phyloP scores from a whole-genome alignment of 2,113 vertebrate genomes.

The Larimichthys crocea region DNA sequence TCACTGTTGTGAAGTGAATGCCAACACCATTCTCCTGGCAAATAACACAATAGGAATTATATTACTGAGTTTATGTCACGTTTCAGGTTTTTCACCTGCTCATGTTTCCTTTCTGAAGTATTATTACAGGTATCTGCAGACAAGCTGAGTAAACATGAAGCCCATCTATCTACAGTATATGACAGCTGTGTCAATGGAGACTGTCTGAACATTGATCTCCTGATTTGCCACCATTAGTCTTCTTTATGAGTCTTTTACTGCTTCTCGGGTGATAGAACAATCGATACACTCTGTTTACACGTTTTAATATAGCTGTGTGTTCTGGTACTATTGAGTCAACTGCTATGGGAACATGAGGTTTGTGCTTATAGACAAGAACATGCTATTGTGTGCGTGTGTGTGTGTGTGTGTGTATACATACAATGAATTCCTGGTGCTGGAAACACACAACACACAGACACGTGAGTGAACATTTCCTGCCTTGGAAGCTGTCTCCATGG shows the following conservation, averaged over 20 bases:
- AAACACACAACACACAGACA: conserved; percentile 5
- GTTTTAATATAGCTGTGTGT: too few species aligned
- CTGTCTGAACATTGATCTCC: not conserved
- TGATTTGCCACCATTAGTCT: not conserved
- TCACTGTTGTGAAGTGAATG: not conserved
- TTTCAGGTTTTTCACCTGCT: conserved; percentile 30
- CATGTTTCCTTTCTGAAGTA: not conserved
- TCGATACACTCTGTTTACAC: not conserved
- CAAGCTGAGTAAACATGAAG: conserved; percentile 36
- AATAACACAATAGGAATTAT: not conserved
- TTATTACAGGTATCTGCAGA: conserved; percentile 4
- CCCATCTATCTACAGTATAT: not conserved
- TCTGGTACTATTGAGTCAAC: not conserved
- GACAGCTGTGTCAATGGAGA: conserved; percentile 19
- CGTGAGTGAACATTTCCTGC: conserved; percentile 29
- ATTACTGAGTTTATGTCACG: conserved; percentile 9
- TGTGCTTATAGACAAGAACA: not conserved
- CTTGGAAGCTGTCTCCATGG: conserved; percentile 63
- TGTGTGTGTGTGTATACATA: not conserved
- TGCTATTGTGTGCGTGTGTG: not conserved
- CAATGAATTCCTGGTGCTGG: not conserved
- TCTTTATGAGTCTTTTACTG: conserved; percentile 13
- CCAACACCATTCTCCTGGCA: not conserved
- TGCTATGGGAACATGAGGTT: not conserved
- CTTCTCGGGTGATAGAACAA: not conserved